These are phyloP conservation scores for Syrista parreyssii DNA, from an alignment of 2,888 invertebrate species.

Conservation along the genomic window DNA sequence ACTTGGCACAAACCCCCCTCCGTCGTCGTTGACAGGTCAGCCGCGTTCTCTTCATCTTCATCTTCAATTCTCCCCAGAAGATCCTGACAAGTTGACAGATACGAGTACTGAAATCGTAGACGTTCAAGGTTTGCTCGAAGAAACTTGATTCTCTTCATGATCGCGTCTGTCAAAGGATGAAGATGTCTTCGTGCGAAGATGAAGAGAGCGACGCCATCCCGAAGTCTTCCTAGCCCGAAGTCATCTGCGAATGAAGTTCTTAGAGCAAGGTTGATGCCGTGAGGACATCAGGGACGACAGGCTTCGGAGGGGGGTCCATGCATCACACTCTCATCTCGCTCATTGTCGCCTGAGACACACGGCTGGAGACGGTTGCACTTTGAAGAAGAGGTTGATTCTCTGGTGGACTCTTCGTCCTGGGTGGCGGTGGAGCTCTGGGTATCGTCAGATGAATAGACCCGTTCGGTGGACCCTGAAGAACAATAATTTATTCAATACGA, in stretches of 20 bases:
- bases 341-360: slow-evolving; percentile 85
- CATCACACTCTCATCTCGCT: slow-evolving; percentile 93
- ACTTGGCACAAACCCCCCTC: slow-evolving; percentile 31
- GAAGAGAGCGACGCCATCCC: background rate
- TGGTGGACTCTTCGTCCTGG: slow-evolving; percentile 70
- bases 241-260: slow-evolving; percentile 10
- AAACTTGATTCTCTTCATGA: background rate
- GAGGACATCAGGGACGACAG: slow-evolving; percentile 59
- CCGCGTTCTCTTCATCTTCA: background rate
- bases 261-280: slow-evolving; percentile 60
- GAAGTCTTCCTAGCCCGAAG: background rate
- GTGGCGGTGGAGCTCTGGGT: slow-evolving; percentile 71
- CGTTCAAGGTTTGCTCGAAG: background rate
- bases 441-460: slow-evolving; percentile 69
- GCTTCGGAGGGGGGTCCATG: slow-evolving; percentile 62
- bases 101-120: background rate
- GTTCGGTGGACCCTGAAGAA: slow-evolving; percentile 59
- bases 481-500: background rate
- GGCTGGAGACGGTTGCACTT: slow-evolving; percentile 68
- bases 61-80: background rate
- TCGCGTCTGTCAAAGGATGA: background rate
- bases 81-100: background rate
- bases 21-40: slow-evolving; percentile 14
- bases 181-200: background rate
- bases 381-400: slow-evolving; percentile 70